A percentile compares a stretch with the other conserved stretches of the same genome.
Evolutionary conservation across 1,140 invertebrate species (phyloP).

Genomic region (Apolygus lucorum): DNA sequence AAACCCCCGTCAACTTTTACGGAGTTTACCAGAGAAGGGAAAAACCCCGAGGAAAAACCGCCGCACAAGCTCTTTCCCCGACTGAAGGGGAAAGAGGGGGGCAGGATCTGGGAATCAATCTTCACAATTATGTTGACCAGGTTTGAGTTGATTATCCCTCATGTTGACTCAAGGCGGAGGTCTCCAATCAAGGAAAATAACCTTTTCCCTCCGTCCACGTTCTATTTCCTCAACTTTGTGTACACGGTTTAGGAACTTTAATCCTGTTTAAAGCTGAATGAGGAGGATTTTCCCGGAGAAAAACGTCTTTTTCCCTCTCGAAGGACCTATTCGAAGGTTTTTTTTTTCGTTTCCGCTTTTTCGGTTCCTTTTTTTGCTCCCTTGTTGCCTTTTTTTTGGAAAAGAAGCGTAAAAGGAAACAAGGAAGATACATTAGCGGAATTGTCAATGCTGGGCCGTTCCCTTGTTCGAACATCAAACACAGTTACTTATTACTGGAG

Average conservation of each 20-base stretch:
- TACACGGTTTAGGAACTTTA: neutral
- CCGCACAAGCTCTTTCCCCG: no score
- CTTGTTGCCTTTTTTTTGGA: no score
- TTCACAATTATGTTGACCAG: neutral
- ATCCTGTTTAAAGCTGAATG: neutral
- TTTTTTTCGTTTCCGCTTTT: no score
- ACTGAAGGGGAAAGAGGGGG: no score
- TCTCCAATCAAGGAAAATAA: neutral
- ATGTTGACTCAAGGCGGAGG: neutral
- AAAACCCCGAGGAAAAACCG: no score
- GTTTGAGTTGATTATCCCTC: neutral
- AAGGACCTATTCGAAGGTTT: no score
- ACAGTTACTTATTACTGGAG: neutral
- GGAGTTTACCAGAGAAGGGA: no score
- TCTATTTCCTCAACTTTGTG: neutral
- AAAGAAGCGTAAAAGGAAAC: no score
- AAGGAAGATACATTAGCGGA: neutral
- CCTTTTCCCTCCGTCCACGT: neutral
- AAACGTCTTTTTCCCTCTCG: no score
- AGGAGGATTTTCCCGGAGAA: no score
- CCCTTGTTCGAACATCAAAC: neutral
- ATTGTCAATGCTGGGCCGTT: neutral
- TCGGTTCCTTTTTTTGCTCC: no score
- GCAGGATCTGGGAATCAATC: conserved; percentile 1
- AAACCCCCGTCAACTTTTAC: no score